Conservation (phyloP, 2,113 vertebrate genomes). For the Pterocles orientalis region DNA sequence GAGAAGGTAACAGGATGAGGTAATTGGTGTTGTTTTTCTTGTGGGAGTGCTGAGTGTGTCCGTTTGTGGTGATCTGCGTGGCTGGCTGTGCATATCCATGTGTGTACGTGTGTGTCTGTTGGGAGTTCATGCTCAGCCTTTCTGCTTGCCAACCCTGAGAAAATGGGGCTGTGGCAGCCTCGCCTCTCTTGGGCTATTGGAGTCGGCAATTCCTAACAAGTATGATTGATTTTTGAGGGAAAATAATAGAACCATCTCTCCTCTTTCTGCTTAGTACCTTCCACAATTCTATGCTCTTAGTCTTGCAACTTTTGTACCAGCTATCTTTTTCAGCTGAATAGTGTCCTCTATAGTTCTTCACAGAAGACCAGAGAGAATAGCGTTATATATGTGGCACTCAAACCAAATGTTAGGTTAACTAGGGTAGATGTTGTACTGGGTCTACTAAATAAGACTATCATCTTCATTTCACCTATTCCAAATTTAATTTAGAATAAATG, state of each 20-base stretch:
- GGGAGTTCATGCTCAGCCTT: neutral
- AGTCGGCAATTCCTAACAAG: neutral
- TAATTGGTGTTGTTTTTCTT: neutral
- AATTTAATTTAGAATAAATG: neutral
- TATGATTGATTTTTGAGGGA: neutral
- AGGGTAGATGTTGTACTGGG: neutral
- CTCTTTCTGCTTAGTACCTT: neutral
- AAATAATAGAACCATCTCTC: neutral
- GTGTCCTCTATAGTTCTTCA: neutral
- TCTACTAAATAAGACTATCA: neutral
- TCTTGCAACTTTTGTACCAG: neutral
- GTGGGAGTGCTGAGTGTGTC: neutral
- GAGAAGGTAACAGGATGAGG: neutral
- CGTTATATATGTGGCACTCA: neutral
- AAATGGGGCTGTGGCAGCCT: neutral
- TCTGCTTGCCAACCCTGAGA: neutral
- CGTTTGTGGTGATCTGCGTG: neutral
- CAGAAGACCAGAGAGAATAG: neutral
- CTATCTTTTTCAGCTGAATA: neutral
- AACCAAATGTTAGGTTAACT: neutral
- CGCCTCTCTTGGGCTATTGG: fast-evolving
- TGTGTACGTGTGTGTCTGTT: fast-evolving
- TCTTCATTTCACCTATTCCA: neutral
- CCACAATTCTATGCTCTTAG: neutral
- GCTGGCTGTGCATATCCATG: neutral